A percentile compares a stretch with the other conserved stretches of the same genome.
Conservation (phyloP, 2,888 invertebrate species). For the Auanema freiburgensis region DNA sequence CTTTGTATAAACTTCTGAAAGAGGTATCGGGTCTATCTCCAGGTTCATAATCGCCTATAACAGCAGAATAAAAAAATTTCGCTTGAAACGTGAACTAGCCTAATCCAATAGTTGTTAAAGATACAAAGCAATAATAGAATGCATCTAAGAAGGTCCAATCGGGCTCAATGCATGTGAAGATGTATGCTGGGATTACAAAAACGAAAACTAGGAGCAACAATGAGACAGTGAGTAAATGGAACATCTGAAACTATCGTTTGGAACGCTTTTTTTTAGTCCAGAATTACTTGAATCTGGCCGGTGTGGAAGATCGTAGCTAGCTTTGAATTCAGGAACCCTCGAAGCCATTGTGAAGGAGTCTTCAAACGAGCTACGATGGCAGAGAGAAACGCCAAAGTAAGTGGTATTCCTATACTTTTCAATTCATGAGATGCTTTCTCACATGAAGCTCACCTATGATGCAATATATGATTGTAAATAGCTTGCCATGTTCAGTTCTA, state of each 20-base stretch:
- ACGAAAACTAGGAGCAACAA: constrained; percentile 71
- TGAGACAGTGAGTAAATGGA: constrained; percentile 76
- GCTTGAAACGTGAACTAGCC: constrained; percentile 63
- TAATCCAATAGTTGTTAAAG: constrained; percentile 83
- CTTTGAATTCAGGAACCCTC: constrained; percentile 75
- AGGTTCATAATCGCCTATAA: constrained; percentile 79
- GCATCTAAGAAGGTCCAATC: constrained; percentile 77
- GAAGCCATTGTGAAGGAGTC: constrained; percentile 75
- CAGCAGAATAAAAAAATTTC: neutral
- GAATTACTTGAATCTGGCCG: constrained; percentile 53
- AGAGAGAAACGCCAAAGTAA: constrained; percentile 81
- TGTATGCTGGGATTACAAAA: constrained; percentile 77
- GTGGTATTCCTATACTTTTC: constrained; percentile 74
- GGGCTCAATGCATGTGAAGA: constrained; percentile 76
- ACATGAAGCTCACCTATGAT: constrained; percentile 68
- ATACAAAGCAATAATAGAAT: constrained; percentile 87
- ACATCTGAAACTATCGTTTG: constrained; percentile 68
- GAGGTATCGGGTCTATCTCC: constrained; percentile 78
- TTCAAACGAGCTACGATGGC: constrained; percentile 79
- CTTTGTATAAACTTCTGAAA: constrained; percentile 81
- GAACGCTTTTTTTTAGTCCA: neutral
- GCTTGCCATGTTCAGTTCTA: constrained; percentile 80
- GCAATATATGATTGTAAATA: constrained; percentile 85
- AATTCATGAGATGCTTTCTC: no score
- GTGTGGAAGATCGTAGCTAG: constrained; percentile 74